Evolutionary conservation across 1,140 invertebrate genomes (phyloP).

Genomic region (Andrena cerasifolii): DNA sequence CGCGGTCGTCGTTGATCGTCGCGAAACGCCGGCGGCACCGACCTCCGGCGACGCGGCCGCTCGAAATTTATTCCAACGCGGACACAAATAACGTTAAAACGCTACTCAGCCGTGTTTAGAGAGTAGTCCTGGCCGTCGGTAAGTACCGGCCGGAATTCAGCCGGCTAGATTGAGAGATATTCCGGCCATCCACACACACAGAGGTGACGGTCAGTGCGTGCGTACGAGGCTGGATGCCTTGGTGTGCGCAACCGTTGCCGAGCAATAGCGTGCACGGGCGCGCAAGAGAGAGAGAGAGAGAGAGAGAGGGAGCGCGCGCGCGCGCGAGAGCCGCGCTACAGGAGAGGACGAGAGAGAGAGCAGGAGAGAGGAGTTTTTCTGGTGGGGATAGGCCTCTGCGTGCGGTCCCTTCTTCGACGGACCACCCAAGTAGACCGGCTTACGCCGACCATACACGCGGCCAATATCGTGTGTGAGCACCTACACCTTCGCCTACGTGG

Average conservation of each 20-base stretch:
- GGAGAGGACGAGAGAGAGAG: constrained; percentile 51
- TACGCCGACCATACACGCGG: constrained; percentile 74
- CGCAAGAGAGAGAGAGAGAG: constrained; percentile 54
- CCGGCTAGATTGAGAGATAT: constrained; percentile 81
- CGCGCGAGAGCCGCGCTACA: no score
- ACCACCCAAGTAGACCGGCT: constrained; percentile 81
- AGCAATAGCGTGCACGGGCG: constrained; percentile 58
- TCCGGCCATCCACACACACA: constrained; percentile 63
- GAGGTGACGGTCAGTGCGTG: constrained; percentile 47
- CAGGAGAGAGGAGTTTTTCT: constrained; percentile 74
- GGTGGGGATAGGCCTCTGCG: constrained; percentile 80
- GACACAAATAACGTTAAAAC: constrained; percentile 54
- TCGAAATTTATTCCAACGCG: constrained; percentile 49
- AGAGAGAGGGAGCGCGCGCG: constrained; percentile 30
- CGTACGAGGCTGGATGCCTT: constrained; percentile 40
- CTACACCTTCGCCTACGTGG: constrained; percentile 30
- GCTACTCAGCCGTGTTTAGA: constrained; percentile 50
- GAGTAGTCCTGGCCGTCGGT: constrained; percentile 53
- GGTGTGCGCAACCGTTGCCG: constrained; percentile 51
- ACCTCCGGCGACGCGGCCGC: constrained; percentile 29
- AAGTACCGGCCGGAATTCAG: constrained; percentile 77
- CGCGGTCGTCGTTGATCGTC: not conserved
- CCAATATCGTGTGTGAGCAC: constrained; percentile 41
- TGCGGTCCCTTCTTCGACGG: constrained; percentile 81
- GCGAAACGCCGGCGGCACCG: constrained; percentile 7